Evolutionary conservation across 53 echinoderm and acorn worm genomes (phyloP).

Genomic region (Arbacia lixula): DNA sequence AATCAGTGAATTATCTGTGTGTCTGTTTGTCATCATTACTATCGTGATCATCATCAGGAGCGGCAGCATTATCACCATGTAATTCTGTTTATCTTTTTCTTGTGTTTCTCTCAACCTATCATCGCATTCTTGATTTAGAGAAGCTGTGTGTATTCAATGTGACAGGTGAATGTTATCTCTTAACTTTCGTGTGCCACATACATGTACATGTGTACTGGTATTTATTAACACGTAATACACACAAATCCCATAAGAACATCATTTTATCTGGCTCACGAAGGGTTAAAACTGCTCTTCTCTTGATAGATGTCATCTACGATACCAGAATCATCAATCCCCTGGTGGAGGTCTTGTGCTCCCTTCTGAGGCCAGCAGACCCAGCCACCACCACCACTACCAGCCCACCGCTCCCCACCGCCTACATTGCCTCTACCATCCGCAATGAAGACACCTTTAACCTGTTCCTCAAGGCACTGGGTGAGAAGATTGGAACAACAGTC

Average conservation of each 20-base stretch:
- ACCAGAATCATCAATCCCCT: conserved; percentile 59
- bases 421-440: conserved; percentile 78
- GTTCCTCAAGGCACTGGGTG: conserved; percentile 69
- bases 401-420: conserved; percentile 40
- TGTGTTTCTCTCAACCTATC: too few relatives aligned
- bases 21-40: neutral
- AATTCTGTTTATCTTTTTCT: too few relatives aligned
- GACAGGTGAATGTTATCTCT: too few relatives aligned
- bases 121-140: too few relatives aligned
- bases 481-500: neutral
- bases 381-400: neutral
- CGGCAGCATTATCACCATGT: neutral
- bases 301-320: conserved; percentile 80
- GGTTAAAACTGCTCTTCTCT: too few relatives aligned
- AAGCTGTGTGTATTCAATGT: too few relatives aligned
- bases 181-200: too few relatives aligned
- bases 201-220: too few relatives aligned
- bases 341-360: conserved; percentile 47
- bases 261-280: too few relatives aligned
- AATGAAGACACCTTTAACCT: conserved; percentile 63
- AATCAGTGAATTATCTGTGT: too few relatives aligned
- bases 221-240: too few relatives aligned
- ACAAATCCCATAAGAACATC: too few relatives aligned
- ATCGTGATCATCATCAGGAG: neutral
- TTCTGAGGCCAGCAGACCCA: conserved; percentile 18